These are phyloP conservation scores for Pempheris klunzingeri DNA, from an alignment of 2,797 vertebrate genomes.

Conservation along the genomic window DNA sequence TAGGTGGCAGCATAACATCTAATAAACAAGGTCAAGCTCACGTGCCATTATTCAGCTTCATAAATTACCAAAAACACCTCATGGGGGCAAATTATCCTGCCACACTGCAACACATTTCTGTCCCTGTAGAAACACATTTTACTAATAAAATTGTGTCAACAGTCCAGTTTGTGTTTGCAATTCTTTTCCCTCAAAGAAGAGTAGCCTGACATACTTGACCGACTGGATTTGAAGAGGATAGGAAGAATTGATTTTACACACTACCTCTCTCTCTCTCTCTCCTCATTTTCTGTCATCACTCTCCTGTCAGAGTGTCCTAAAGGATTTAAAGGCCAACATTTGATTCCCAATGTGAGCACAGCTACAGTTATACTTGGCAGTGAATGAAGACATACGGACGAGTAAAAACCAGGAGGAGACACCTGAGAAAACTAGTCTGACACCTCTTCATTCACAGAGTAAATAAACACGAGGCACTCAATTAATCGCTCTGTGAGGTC, in stretches of 20 bases:
- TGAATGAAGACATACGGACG: not conserved
- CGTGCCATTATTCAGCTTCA: not conserved
- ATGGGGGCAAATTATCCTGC: not conserved
- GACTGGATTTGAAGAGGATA: not conserved
- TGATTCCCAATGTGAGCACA: not conserved
- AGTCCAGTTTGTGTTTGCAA: not conserved
- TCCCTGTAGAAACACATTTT: not conserved
- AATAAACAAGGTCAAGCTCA: constrained; percentile 7
- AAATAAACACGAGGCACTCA: constrained; percentile 6
- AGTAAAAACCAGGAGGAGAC: not conserved
- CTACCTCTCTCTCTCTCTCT: not conserved
- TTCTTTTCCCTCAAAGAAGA: not conserved
- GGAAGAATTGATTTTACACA: not conserved
- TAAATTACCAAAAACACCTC: not conserved
- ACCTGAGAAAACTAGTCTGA: not conserved
- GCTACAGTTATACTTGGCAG: not conserved
- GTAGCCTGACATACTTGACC: not conserved
- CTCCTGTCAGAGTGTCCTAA: not conserved
- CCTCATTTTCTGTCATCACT: not conserved
- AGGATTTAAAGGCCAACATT: not conserved
- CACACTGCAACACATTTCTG: not conserved
- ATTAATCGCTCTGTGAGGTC: constrained; percentile 1
- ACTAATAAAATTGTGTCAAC: not conserved
- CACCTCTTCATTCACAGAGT: not conserved
- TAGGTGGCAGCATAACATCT: constrained; percentile 71